These are phyloP conservation scores for Zygothrica quintamaculata DNA, from an alignment of 2,888 invertebrate genomes.

Conservation along the genomic window DNA sequence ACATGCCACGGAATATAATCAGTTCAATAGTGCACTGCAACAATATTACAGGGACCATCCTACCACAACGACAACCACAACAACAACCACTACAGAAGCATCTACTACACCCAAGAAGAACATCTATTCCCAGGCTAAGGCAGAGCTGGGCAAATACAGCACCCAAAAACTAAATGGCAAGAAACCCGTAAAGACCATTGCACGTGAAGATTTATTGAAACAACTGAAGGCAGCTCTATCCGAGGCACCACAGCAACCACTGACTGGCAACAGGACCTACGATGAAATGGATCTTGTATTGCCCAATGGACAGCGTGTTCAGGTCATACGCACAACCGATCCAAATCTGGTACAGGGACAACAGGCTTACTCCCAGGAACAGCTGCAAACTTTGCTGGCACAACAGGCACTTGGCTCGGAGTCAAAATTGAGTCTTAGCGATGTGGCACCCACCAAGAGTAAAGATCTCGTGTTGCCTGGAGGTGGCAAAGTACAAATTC, in stretches of 20 bases:
- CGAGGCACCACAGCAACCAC: constrained; percentile 88
- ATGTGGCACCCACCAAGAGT: constrained; percentile 84
- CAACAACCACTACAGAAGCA: constrained; percentile 86
- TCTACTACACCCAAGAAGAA: constrained; percentile 86
- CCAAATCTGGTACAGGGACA: constrained; percentile 88
- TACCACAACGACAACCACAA: constrained; percentile 89
- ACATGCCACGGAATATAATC: constrained; percentile 87
- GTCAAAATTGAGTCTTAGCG: constrained; percentile 68
- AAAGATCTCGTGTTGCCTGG: constrained; percentile 90
- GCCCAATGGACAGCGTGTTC: constrained; percentile 90
- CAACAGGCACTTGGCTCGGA: constrained; percentile 67
- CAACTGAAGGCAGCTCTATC: constrained; percentile 90
- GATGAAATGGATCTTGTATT: constrained; percentile 90
- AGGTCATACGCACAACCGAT: constrained; percentile 89
- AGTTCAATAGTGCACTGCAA: constrained; percentile 88
- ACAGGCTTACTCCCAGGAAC: constrained; percentile 83
- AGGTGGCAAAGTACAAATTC: constrained; percentile 90
- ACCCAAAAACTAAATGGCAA: constrained; percentile 65
- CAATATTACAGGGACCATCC: constrained; percentile 89
- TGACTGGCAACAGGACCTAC: constrained; percentile 88
- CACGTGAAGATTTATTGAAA: constrained; percentile 89
- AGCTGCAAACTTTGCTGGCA: constrained; percentile 84
- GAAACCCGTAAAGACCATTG: constrained; percentile 86
- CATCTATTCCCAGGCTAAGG: constrained; percentile 87
- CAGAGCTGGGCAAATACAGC: constrained; percentile 84